A percentile compares a stretch with the other conserved stretches of the same genome.
Evolutionary conservation across 2,797 vertebrate genomes (phyloP).

Genomic region (Acanthurus tractus): DNA sequence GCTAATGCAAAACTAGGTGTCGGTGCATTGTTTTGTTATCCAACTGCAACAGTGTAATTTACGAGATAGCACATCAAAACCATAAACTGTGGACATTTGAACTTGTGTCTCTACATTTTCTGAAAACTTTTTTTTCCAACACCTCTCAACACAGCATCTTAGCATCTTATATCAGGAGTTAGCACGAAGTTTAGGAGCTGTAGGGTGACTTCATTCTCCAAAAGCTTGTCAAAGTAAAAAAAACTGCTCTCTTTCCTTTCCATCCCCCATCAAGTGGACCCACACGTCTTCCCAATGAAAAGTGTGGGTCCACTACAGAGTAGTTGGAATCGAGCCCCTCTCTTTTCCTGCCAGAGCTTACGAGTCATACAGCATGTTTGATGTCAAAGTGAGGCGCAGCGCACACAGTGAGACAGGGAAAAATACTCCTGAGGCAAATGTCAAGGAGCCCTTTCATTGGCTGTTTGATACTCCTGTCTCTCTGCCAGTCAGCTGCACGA

Average conservation of each 20-base stretch:
- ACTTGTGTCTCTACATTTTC: no score
- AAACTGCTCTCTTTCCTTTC: neutral
- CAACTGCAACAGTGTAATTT: neutral
- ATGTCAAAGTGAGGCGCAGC: constrained; percentile 28
- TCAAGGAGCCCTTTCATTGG: constrained; percentile 56
- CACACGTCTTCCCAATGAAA: constrained; percentile 1
- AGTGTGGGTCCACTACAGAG: constrained; percentile 13
- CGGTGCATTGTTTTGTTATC: neutral
- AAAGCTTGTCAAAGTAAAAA: neutral
- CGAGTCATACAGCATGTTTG: constrained; percentile 24
- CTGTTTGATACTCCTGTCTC: constrained; percentile 29
- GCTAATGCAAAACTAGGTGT: neutral
- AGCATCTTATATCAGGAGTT: neutral
- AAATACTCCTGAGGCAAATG: constrained; percentile 53
- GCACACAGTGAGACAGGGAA: constrained; percentile 20
- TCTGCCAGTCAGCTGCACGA: constrained; percentile 43
- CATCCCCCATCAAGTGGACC: neutral
- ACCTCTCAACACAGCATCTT: neutral
- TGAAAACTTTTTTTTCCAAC: no score
- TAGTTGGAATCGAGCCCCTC: constrained; percentile 1
- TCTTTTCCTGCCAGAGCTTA: constrained; percentile 27
- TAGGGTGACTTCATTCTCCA: neutral
- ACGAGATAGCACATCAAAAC: neutral
- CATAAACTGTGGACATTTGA: no score
- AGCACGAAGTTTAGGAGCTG: neutral